Percentiles rank a stretch among this genome's conserved stretches.
phyloP scores from a whole-genome alignment of 2,888 invertebrate genomes.

The Nemoura dubitans region DNA sequence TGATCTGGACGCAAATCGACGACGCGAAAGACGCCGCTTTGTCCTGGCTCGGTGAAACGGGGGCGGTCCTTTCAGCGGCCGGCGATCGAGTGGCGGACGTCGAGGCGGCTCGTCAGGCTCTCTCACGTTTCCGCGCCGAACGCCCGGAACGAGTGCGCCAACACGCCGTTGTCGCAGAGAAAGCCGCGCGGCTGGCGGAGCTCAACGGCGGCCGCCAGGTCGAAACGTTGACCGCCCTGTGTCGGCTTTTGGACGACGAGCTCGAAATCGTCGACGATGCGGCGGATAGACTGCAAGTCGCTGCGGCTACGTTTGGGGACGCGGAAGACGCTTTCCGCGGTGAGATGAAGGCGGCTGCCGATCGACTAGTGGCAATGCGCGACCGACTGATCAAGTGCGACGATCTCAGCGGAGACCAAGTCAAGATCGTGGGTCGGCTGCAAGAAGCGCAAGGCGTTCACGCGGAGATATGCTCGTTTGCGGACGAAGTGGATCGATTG shows the following conservation, averaged over 20 bases:
- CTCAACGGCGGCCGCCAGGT: slow-evolving; percentile 77
- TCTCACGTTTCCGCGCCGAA: slow-evolving; percentile 87
- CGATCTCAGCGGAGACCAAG: slow-evolving; percentile 87
- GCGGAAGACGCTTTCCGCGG: slow-evolving; percentile 77
- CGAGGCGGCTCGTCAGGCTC: slow-evolving; percentile 78
- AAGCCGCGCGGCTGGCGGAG: slow-evolving; percentile 80
- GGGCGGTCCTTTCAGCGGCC: slow-evolving; percentile 78
- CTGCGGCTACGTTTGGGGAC: slow-evolving; percentile 77
- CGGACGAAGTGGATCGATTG: slow-evolving; percentile 73
- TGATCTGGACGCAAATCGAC: slow-evolving; percentile 94
- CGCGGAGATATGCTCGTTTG: no score
- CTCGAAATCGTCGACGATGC: slow-evolving; percentile 78
- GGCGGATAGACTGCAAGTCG: slow-evolving; percentile 77
- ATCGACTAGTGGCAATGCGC: slow-evolving; percentile 75
- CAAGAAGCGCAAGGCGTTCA: slow-evolving; percentile 76
- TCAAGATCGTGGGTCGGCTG: slow-evolving; percentile 81
- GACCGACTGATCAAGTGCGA: slow-evolving; percentile 90
- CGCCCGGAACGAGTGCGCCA: slow-evolving; percentile 79
- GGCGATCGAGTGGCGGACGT: slow-evolving; percentile 81
- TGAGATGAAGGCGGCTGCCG: slow-evolving; percentile 76
- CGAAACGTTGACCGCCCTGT: slow-evolving; percentile 73
- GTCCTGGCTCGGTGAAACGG: slow-evolving; percentile 85
- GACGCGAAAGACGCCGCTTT: slow-evolving; percentile 84
- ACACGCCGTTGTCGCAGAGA: slow-evolving; percentile 79
- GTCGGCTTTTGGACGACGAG: slow-evolving; percentile 75